Base-by-base conservation (phyloP, 1,140 invertebrate species). In the Meloidogyne hapla region DNA sequence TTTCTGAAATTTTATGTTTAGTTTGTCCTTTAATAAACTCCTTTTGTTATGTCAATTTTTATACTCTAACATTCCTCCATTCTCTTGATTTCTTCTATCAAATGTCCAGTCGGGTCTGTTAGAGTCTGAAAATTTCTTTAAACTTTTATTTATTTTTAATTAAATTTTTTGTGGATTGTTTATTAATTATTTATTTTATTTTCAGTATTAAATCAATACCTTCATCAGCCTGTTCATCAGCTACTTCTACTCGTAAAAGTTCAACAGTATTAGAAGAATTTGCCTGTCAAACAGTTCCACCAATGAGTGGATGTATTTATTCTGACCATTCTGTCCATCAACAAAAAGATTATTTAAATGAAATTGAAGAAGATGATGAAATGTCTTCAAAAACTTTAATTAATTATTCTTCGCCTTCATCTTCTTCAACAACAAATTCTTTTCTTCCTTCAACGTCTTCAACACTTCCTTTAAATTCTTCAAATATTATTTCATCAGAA, bases 231-330 rank as follows among this genome's bases (percentile, higher is more conserved):
- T 75, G 48, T 56, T 71, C 40, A 74, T 76, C 75, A 6, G 23
- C 61, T 45, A 23, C 23, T 74, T 75, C 70, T 48, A 82, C 61
- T 13, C 76, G 81, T 45, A 82, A 82, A 72, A 65, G 81, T 33
- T 84, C 82, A 9, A 70, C 81, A n/a, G 82, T 68, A 15, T 64
- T 82, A 21, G 82, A 82, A 45, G 82, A 82, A 21, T 82, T 83
- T 40, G 78, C 79, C 33, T 69, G 70, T 25, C 83, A 84, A 48
- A 81, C 77, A 13, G 66, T 83, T 25, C 81, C 74, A 0, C 76
- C 70, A n/a, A 79, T 83, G n/a, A n/a, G n/a, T n/a, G n/a, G n/a
- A n/a, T n/a, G n/a, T n/a, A n/a, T n/a, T 21, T 23, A 65, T 74
- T 69, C 79, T 38, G 28, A 48, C 67, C 75, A 9, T 81, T 56